Conservation (phyloP, 2,113 vertebrate genomes). For the Rallus limicola region DNA sequence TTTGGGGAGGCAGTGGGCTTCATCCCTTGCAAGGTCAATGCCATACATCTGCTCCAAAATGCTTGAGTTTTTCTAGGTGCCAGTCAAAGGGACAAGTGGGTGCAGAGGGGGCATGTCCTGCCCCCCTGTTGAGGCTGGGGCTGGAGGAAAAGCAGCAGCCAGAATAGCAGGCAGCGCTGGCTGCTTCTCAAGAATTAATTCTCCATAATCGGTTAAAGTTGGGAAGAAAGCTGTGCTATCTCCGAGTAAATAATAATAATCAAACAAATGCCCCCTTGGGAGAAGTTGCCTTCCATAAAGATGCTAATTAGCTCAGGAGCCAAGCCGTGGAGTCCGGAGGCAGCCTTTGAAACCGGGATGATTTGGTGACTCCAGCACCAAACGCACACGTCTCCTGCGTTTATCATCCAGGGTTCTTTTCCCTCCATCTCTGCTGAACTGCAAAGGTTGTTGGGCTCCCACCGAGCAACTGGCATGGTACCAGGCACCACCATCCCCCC, state of each 20-base stretch:
- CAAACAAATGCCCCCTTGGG: conserved; percentile 47
- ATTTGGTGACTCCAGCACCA: background rate
- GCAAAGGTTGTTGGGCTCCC: background rate
- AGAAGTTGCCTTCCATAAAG: conserved; percentile 58
- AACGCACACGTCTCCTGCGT: rapidly evolving
- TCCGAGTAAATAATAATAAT: conserved; percentile 66
- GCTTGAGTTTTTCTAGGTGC: rapidly evolving
- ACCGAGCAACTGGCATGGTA: background rate
- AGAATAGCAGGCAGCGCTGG: rapidly evolving
- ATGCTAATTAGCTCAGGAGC: conserved; percentile 64
- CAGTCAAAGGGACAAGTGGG: background rate
- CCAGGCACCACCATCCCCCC: background rate
- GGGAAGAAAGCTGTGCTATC: background rate
- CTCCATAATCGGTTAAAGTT: background rate
- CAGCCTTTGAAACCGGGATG: background rate
- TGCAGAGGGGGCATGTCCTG: background rate
- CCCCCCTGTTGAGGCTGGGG: background rate
- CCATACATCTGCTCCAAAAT: background rate
- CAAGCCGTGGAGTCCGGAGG: background rate
- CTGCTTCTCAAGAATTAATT: conserved; percentile 35
- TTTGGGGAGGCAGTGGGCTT: too few relatives aligned
- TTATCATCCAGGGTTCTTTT: background rate
- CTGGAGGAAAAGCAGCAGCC: background rate
- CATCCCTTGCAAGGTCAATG: background rate
- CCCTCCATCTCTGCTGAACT: background rate